A percentile compares a stretch with the other conserved stretches of the same genome.
These are phyloP conservation scores for Lepas anatifera DNA, from an alignment of 2,888 invertebrate genomes.

Conservation along the genomic window DNA sequence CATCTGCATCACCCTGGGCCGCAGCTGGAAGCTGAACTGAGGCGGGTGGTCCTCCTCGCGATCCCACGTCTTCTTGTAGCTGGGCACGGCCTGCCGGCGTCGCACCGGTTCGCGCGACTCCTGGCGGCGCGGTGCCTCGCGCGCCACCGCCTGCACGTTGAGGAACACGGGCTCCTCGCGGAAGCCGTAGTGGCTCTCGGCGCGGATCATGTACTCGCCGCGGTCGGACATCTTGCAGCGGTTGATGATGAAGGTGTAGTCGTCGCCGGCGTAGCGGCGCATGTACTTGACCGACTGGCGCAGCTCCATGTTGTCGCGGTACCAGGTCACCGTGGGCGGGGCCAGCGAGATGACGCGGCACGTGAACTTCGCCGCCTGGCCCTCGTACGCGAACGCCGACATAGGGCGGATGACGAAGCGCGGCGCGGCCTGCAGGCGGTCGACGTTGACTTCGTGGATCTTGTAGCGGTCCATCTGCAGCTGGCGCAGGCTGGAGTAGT, in stretches of 20 bases:
- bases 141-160: conserved; percentile 78
- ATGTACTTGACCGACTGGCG: conserved; percentile 97
- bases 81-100: conserved; percentile 58
- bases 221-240: conserved; percentile 88
- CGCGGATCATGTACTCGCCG: conserved; percentile 92
- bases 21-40: conserved; percentile 92
- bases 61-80: conserved; percentile 63
- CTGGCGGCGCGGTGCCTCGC: conserved; percentile 52
- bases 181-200: conserved; percentile 92
- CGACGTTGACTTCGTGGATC: conserved; percentile 91
- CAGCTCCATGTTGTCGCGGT: conserved; percentile 80
- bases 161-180: conserved; percentile 93
- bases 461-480: conserved; percentile 90
- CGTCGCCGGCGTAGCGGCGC: conserved; percentile 93
- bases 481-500: conserved; percentile 92
- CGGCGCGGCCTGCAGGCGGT: conserved; percentile 94
- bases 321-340: conserved; percentile 91
- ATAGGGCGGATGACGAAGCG: conserved; percentile 95
- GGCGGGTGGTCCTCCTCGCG: conserved; percentile 89
- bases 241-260: conserved; percentile 96
- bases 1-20: conserved; percentile 95
- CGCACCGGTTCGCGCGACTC: conserved; percentile 56
- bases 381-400: conserved; percentile 91
- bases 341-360: conserved; percentile 93
- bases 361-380: conserved; percentile 93